phyloP scores from a whole-genome alignment of 2,797 vertebrate genomes.

The Acomys russatus region DNA sequence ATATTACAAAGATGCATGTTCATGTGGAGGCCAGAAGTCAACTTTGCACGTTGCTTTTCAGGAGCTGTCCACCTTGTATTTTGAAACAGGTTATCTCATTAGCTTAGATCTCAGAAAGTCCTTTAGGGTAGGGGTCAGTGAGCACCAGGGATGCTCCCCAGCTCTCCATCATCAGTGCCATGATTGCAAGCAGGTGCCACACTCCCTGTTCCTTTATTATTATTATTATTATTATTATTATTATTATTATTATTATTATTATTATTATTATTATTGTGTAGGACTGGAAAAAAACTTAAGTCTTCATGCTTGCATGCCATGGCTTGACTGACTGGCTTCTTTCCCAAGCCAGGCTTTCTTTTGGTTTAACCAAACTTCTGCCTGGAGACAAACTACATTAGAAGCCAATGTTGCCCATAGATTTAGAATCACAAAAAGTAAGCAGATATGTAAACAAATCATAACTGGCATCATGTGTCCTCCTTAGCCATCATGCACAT shows the following conservation, averaged over 20 bases:
- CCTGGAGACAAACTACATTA: not conserved
- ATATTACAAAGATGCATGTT: too few species aligned
- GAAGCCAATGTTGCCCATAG: not conserved
- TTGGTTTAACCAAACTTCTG: not conserved
- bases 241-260: not conserved
- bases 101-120: not conserved
- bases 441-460: not conserved
- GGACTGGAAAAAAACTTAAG: not conserved
- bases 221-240: not conserved
- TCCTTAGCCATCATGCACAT: not conserved
- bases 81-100: not conserved
- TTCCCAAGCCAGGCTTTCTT: not conserved
- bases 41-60: not conserved
- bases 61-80: not conserved
- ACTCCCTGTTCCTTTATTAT: not conserved
- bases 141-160: not conserved
- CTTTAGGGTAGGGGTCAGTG: not conserved
- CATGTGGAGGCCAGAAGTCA: not conserved
- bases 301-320: too few species aligned
- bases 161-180: rapidly evolving
- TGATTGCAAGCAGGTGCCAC: not conserved
- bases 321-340: not conserved
- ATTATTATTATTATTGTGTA: not conserved
- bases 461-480: not conserved
- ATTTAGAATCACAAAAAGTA: not conserved